These are phyloP conservation scores for Trichogramma pretiosum DNA, from an alignment of 1,140 invertebrate species.

Conservation along the genomic window DNA sequence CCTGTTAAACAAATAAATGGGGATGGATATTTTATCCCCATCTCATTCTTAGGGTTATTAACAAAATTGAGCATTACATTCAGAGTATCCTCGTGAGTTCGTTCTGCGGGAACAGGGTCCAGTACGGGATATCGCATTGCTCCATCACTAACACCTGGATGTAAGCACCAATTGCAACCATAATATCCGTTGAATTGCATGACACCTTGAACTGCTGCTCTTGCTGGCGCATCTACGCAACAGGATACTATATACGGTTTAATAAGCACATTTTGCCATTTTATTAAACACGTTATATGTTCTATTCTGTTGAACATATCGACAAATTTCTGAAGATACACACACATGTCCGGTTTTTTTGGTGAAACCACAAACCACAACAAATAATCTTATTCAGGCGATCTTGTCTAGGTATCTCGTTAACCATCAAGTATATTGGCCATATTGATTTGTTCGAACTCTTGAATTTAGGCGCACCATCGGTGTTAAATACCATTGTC, in stretches of 20 bases:
- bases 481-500: background rate
- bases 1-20: background rate
- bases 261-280: background rate
- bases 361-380: background rate
- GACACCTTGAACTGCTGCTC: background rate
- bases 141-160: background rate
- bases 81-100: background rate
- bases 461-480: background rate
- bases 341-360: background rate
- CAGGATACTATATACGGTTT: background rate
- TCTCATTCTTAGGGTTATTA: background rate
- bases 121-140: background rate
- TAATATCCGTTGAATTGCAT: background rate
- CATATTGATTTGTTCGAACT: background rate
- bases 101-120: background rate
- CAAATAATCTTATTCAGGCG: background rate
- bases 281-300: background rate
- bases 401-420: background rate
- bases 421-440: constrained; percentile 2
- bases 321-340: background rate
- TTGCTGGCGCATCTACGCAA: background rate
- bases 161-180: background rate
- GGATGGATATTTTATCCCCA: background rate
- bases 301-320: background rate
- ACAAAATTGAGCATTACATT: background rate